These are phyloP conservation scores for Abrostola triplasia DNA, from an alignment of 2,888 invertebrate species.

Conservation along the genomic window DNA sequence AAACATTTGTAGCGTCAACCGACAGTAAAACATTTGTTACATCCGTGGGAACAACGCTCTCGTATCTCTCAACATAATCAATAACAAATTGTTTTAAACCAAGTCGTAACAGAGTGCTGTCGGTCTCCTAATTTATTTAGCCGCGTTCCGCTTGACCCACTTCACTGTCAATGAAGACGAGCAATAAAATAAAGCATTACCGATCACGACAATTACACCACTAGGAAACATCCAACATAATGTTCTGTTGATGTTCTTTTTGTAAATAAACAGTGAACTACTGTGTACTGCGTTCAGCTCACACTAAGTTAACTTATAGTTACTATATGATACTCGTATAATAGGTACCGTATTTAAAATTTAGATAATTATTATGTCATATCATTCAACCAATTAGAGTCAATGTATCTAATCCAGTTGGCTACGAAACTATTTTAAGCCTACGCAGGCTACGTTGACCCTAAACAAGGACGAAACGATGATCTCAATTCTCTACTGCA, in stretches of 20 bases:
- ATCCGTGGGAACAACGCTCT: conserved; percentile 29
- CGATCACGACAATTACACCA: conserved; percentile 56
- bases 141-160: conserved; percentile 79
- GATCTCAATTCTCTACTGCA: too few species aligned
- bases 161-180: conserved; percentile 75
- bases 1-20: conserved; percentile 10
- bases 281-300: too few species aligned
- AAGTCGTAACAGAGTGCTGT: conserved; percentile 44
- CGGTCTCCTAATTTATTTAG: conserved; percentile 75
- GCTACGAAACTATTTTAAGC: too few species aligned
- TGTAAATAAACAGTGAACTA: conserved; percentile 10
- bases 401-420: too few species aligned
- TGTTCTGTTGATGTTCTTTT: conserved; percentile 28
- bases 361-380: too few species aligned
- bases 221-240: conserved; percentile 53
- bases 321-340: too few species aligned
- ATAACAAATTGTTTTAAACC: conserved; percentile 54
- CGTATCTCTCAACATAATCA: conserved; percentile 41
- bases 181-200: conserved; percentile 73
- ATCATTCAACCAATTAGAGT: too few species aligned
- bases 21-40: conserved; percentile 17
- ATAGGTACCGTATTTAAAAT: too few species aligned
- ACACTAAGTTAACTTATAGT: too few species aligned
- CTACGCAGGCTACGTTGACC: too few species aligned
- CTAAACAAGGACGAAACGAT: too few species aligned